Evolutionary conservation across 2,797 vertebrate species (phyloP), one percentile per base, ranked within the genome.

Genomic region (Odontamblyopus rebecca): DNA sequence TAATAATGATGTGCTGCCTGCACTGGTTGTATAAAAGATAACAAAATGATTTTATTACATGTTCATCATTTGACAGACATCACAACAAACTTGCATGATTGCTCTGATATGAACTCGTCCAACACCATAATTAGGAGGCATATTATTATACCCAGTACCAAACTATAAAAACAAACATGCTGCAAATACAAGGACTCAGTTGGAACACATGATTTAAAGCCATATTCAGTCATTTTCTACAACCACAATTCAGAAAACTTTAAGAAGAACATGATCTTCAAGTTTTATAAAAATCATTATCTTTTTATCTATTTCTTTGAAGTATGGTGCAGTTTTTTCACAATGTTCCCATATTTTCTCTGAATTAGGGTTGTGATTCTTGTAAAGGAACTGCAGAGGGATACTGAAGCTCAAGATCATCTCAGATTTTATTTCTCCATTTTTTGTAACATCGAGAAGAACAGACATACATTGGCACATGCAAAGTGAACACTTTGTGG

Each of bases 381-480:
- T 67, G 32, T 76, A 74, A 85, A 82, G 68, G 76, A 86, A 87
- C 73, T 0, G 82, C 88, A 86, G 82, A 86, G 80, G 77, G 77
- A 88, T 89, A 78, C 88, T 82, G 82, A 88, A 90, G 89, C 82
- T 89, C 84, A 89, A 85, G 66, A 74, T 89, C 71, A 82, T 86
- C 88, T 90, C 76, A 86, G 77, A 86, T 89, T 92, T 91, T 91
- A 89, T 91, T 90, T 85, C 48, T 85, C 64, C 74, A 74, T 73
- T 78, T 77, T 77, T 77, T 85, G 88, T 90, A 84, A 93, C 92
- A 93, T 93, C 92, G 90, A 93, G 89, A 89, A 89, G 88, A 92
- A 93, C 91, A 90, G 83, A 92, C 91, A 90, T 82, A 93, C 91
- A 91, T 90, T 89, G 88, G 89, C 92, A 92, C 92, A 93, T 93